Base-by-base conservation (phyloP, 2,888 invertebrate species). In the Pantelozetes paolii region DNA sequence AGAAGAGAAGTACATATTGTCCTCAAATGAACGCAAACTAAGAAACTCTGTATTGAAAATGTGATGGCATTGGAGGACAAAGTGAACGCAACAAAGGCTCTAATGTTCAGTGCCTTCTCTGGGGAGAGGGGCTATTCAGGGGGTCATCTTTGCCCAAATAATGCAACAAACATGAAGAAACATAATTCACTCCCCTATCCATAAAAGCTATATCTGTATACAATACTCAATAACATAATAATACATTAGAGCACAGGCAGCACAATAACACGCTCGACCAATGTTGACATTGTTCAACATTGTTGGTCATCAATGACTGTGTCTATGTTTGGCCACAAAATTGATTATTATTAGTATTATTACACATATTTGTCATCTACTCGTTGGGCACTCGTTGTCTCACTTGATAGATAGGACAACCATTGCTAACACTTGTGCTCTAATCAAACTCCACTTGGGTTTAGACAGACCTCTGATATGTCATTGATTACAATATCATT, bases 321-420 rank as follows among this genome's bases (percentile, higher is more conserved):
- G 40, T 42, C 67, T 45, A 15, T 45, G 45, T 45, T 26, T 28
- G 28, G 18, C 67, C 36, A 67, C 67, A 67, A 67, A 67, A 67
- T 67, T 67, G 67, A 67, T 67, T 67, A 62, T 62, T 62, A 62
- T 62, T 62, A 62, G 30, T 62, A 62, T 62, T 62, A 67, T 42
- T 67, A 42, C 26, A 40, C 67, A 40, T 64, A 64, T 62, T 62
- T 62, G 62, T 62, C 62, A 62, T 18, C 30, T 32, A 62, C 62
- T 62, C 62, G 32, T 62, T 62, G n/a, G n/a, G n/a, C n/a, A n/a
- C n/a, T n/a, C n/a, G n/a, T n/a, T 62, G 62, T 62, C 62, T 62
- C 62, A 28, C 30, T 18, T 9, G 32, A 32, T 62, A 11, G 62
- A 62, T 32, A 6, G 30, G 13, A 6, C 30, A 6, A 13, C 13